Percentiles rank a stretch among this genome's conserved stretches.
Conservation (phyloP, 2,888 invertebrate genomes). For the Cerastis rubricosa region DNA sequence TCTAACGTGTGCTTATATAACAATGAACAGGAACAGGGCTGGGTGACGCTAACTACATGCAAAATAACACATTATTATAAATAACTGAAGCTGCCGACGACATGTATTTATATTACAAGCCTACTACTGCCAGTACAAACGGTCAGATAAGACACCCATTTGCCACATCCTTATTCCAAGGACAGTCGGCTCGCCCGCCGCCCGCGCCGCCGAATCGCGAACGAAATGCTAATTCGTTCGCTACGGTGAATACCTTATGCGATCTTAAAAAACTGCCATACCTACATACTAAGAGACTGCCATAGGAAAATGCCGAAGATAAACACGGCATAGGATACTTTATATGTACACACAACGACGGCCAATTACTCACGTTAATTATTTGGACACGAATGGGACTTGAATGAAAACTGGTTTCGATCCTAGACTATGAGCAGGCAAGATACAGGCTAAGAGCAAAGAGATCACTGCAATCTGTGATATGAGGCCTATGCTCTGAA, state of each 20-base stretch:
- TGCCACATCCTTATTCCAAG: slow-evolving; percentile 89
- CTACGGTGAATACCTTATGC: slow-evolving; percentile 87
- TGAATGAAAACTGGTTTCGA: slow-evolving; percentile 63
- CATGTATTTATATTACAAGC: slow-evolving; percentile 65
- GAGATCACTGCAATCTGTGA: slow-evolving; percentile 18
- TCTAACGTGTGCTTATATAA: slow-evolving; percentile 62
- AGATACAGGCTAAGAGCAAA: slow-evolving; percentile 42
- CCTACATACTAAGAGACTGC: slow-evolving; percentile 70
- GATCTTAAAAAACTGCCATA: slow-evolving; percentile 79
- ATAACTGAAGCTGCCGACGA: slow-evolving; percentile 57
- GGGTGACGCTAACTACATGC: slow-evolving; percentile 66
- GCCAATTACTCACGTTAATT: slow-evolving; percentile 75
- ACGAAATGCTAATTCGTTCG: slow-evolving; percentile 87
- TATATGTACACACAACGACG: slow-evolving; percentile 71
- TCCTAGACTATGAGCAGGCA: slow-evolving; percentile 50
- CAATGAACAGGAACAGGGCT: slow-evolving; percentile 67
- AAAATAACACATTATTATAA: slow-evolving; percentile 66
- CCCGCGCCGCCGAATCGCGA: slow-evolving; percentile 78
- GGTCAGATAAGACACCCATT: slow-evolving; percentile 81
- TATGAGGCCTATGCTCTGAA: slow-evolving; percentile 30
- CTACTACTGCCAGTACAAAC: slow-evolving; percentile 75
- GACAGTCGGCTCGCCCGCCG: slow-evolving; percentile 76
- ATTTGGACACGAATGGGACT: slow-evolving; percentile 69
- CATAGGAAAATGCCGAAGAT: slow-evolving; percentile 79
- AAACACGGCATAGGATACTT: slow-evolving; percentile 70